Percentiles rank a stretch among this genome's conserved stretches.
Conservation (phyloP, 2,888 invertebrate genomes). For the Xiphydria camelus region DNA sequence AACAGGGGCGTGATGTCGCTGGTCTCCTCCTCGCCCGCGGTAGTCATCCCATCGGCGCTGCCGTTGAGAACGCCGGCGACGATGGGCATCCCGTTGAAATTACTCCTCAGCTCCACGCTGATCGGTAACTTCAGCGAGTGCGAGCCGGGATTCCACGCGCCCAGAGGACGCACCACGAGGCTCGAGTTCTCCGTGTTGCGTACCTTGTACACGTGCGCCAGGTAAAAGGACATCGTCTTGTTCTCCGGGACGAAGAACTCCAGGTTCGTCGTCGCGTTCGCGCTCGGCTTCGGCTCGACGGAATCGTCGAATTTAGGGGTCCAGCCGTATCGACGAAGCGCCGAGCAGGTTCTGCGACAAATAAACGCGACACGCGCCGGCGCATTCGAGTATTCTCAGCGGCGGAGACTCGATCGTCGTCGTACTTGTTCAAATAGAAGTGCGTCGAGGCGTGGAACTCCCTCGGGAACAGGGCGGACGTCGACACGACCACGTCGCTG, state of each 20-base stretch:
- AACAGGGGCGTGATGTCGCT: constrained; percentile 58
- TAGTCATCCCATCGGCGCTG: constrained; percentile 55
- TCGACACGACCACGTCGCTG: constrained; percentile 52
- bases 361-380: no score
- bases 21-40: constrained; percentile 56
- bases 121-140: constrained; percentile 33
- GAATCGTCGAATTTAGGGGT: constrained; percentile 19
- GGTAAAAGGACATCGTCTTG: constrained; percentile 39
- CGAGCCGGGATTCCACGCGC: constrained; percentile 46
- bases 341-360: constrained; percentile 27
- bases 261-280: constrained; percentile 32
- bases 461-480: constrained; percentile 24
- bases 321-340: constrained; percentile 22
- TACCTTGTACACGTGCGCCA: constrained; percentile 50
- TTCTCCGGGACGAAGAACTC: constrained; percentile 33
- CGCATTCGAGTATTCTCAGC: no score
- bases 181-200: constrained; percentile 47
- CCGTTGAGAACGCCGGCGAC: constrained; percentile 58
- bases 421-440: constrained; percentile 37
- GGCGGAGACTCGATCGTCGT: no score
- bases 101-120: constrained; percentile 41
- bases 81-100: constrained; percentile 44
- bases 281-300: constrained; percentile 13
- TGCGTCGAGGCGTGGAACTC: constrained; percentile 6
- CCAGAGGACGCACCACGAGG: constrained; percentile 42